Evolutionary conservation across 1,140 invertebrate species (phyloP), one percentile per base, ranked within the genome.

Genomic region (Pogonomyrmex barbatus): DNA sequence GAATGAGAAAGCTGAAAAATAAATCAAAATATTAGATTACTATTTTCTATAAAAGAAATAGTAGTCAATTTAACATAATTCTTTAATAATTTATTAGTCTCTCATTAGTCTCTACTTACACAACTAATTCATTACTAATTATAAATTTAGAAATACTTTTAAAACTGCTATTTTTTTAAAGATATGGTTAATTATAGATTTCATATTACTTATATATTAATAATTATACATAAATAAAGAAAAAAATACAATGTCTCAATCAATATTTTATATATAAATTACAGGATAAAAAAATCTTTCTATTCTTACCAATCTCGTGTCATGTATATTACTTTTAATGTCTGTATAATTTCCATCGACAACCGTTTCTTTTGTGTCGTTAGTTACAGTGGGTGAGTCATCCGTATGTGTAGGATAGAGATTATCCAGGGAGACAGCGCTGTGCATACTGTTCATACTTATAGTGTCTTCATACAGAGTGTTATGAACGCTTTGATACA

Each of bases 401-500:
- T 90, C 88, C 8, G 47, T 88, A 42, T n/a, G 0, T 0, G 65
- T 67, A 17, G 73, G 70, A 24, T 36, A 54, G 79, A 88, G 58
- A 52, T 86, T 78, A 58, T 89, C 81, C 33, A 83, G 5, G 8
- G 87, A 88, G 0, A 87, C 65, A 17, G 54, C 76, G 56, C 71
- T 89, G 6, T 36, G 70, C 71, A 86, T 78, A 45, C 85, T 91
- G 24, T 77, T 85, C 71, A 91, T 56, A 63, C 88, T 93, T 33
- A 87, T 91, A 17, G 83, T 79, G 87, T 91, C 88, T 24, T 92
- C 91, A 4, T 91, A 88, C 6, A 91, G 52, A 1, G 87, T 91
- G 83, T 92, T 92, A 17, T 65, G 81, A 6, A 92, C 42, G 65
- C 92, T 93, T 54, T 91, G 90, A 75, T 93, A 93, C 12, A 93